Percentiles rank a stretch among this genome's conserved stretches.
phyloP scores from a whole-genome alignment of 2,888 invertebrate genomes.

The Hyppa rectilinea region DNA sequence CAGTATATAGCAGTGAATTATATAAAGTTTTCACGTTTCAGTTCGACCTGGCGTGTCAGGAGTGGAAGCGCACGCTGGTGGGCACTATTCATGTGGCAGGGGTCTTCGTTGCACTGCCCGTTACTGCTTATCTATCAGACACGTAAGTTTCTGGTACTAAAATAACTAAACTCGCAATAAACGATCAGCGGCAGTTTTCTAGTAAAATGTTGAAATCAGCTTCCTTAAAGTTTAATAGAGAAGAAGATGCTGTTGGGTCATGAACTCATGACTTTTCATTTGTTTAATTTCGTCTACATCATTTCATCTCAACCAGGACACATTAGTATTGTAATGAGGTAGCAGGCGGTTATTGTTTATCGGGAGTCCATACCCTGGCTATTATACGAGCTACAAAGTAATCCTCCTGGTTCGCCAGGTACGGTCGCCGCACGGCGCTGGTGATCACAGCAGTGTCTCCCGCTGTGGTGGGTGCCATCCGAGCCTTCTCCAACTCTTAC shows the following conservation, averaged over 20 bases:
- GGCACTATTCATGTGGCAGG: conserved; percentile 91
- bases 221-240: neutral
- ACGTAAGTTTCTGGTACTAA: conserved; percentile 77
- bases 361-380: neutral
- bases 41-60: conserved; percentile 83
- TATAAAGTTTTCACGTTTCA: conserved; percentile 67
- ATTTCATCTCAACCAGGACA: neutral
- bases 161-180: neutral
- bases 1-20: too few species aligned
- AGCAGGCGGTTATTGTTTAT: neutral
- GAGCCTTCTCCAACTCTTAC: conserved; percentile 76
- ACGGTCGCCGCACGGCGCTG: conserved; percentile 91
- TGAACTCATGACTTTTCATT: neutral
- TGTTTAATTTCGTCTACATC: neutral
- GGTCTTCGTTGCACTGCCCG: conserved; percentile 88
- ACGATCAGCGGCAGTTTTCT: neutral
- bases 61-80: conserved; percentile 90
- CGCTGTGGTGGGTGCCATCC: conserved; percentile 88
- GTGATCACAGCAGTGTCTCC: conserved; percentile 89
- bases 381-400: neutral
- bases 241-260: neutral
- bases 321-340: neutral
- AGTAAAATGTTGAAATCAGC: neutral
- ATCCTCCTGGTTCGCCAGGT: conserved; percentile 66
- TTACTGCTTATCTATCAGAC: conserved; percentile 90